A percentile compares a stretch with the other conserved stretches of the same genome.
phyloP scores from a whole-genome alignment of 2,797 vertebrate genomes.

The Bradypodion pumilum region DNA sequence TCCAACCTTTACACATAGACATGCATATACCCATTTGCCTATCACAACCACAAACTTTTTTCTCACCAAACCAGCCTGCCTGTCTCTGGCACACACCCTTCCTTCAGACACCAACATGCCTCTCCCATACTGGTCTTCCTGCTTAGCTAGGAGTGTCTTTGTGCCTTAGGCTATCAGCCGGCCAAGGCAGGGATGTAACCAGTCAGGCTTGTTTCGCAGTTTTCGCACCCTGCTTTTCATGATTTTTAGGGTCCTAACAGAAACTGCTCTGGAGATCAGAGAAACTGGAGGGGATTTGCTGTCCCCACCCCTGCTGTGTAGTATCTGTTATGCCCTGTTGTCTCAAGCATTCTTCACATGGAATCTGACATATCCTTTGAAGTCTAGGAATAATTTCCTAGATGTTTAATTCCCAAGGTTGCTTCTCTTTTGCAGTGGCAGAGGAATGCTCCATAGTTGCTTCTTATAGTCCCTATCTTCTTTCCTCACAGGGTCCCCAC shows the following conservation, averaged over 20 bases:
- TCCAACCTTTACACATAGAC: neutral
- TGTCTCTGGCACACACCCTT: slow-evolving; percentile 6
- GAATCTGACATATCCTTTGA: neutral
- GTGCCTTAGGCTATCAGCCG: neutral
- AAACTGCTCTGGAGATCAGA: slow-evolving; percentile 3
- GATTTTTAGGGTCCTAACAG: slow-evolving; percentile 7
- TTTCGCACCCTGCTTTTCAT: slow-evolving; percentile 59
- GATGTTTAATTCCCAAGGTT: neutral
- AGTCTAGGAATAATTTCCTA: neutral
- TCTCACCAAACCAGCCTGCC: slow-evolving; percentile 6
- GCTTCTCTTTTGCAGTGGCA: neutral
- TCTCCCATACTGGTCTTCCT: slow-evolving; percentile 38
- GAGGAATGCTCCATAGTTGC: neutral
- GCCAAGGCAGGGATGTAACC: slow-evolving; percentile 46
- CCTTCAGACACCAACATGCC: neutral
- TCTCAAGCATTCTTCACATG: neutral
- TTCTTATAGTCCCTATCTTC: slow-evolving; percentile 17
- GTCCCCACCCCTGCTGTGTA: slow-evolving; percentile 22
- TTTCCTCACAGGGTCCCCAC: slow-evolving; percentile 85
- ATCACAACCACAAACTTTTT: neutral
- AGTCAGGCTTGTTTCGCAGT: slow-evolving; percentile 58
- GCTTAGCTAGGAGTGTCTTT: slow-evolving; percentile 45
- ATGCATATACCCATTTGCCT: neutral
- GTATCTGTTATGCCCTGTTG: too few species aligned
- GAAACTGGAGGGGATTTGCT: rapidly evolving